Percentiles rank a stretch among this genome's conserved stretches.
phyloP scores from a whole-genome alignment of 2,888 invertebrate genomes.

The Lithophane socia region DNA sequence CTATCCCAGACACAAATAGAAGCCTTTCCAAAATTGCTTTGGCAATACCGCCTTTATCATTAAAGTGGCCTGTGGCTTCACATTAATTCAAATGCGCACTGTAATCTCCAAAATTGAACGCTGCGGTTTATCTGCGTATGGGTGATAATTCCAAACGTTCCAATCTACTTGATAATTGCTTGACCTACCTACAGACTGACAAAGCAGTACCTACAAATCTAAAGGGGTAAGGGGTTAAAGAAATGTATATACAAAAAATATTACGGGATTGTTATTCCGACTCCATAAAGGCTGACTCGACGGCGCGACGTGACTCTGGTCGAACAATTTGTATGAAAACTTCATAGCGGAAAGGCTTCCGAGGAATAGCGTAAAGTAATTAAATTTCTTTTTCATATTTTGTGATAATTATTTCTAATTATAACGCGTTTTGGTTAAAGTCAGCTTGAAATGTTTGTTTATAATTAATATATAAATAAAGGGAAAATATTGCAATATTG shows the following conservation, averaged over 20 bases:
- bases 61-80: conserved; percentile 1
- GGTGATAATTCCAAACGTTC: background rate
- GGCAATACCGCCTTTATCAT: conserved; percentile 4
- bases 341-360: background rate
- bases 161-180: background rate
- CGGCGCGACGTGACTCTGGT: no score
- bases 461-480: no score
- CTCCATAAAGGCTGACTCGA: background rate
- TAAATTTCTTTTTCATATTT: background rate
- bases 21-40: conserved; percentile 1
- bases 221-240: background rate
- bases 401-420: background rate
- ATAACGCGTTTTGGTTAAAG: background rate
- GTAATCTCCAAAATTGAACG: conserved; percentile 24
- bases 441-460: no score
- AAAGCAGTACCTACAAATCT: background rate
- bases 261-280: background rate
- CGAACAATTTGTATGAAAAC: no score
- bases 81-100: conserved; percentile 5
- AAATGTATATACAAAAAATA: background rate
- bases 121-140: background rate
- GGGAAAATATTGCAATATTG: background rate
- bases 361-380: background rate
- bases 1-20: background rate
- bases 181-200: background rate